Conservation (phyloP, 37 sponge, comb jelly and placozoan species). For the Axinella damicornis region DNA sequence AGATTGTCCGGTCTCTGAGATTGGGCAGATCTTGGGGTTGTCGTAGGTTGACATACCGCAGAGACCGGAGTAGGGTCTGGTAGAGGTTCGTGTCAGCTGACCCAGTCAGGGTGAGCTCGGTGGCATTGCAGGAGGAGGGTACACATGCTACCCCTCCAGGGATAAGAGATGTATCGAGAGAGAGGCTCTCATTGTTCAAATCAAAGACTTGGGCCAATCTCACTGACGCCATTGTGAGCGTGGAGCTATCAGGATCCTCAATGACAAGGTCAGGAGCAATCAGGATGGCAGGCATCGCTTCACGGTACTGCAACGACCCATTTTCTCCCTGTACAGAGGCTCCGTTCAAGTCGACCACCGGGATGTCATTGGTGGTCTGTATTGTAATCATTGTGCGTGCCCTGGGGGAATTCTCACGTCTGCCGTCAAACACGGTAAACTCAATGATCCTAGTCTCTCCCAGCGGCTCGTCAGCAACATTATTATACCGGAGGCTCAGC, state of each 20-base stretch:
- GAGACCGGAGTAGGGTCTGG: slow-evolving; percentile 42
- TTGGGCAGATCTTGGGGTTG: slow-evolving; percentile 54
- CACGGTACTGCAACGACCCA: slow-evolving; percentile 33
- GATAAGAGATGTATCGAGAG: slow-evolving; percentile 32
- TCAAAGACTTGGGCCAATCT: slow-evolving; percentile 59
- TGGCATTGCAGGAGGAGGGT: slow-evolving; percentile 50
- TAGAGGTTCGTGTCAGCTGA: slow-evolving; percentile 23
- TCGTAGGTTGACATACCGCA: slow-evolving; percentile 62
- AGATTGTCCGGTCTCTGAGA: slow-evolving; percentile 57
- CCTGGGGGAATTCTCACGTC: slow-evolving; percentile 7
- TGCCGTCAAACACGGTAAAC: slow-evolving; percentile 61
- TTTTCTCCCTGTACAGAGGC: slow-evolving; percentile 10
- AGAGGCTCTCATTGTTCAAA: slow-evolving; percentile 50
- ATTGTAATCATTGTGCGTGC: slow-evolving; percentile 42
- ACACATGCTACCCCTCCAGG: slow-evolving; percentile 30
- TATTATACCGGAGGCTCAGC: slow-evolving; percentile 28
- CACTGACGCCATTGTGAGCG: slow-evolving; percentile 17
- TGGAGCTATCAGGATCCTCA: slow-evolving; percentile 58
- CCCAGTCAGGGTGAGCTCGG: slow-evolving; percentile 47
- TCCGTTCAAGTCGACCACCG: slow-evolving; percentile 60
- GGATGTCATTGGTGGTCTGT: slow-evolving; percentile 56
- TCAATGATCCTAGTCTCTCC: slow-evolving; percentile 31
- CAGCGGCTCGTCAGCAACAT: slow-evolving; percentile 57
- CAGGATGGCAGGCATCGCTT: slow-evolving; percentile 29
- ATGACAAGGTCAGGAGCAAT: slow-evolving; percentile 23